phyloP scores from a whole-genome alignment of 2,888 invertebrate genomes.

The Harpagoxenus sublaevis region DNA sequence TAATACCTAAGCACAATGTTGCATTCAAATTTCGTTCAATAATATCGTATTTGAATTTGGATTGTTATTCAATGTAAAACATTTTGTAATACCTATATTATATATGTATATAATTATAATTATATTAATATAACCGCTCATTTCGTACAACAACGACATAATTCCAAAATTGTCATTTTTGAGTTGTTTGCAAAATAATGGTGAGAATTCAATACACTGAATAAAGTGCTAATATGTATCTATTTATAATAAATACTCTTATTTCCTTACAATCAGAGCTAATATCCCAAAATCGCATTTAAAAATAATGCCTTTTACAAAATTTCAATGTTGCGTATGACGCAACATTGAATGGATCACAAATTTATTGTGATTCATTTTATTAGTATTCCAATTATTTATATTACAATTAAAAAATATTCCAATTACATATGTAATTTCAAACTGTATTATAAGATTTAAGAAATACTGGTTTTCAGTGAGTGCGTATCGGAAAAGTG shows the following conservation, averaged over 20 bases:
- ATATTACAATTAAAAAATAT: constrained; percentile 8
- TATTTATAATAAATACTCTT: not conserved
- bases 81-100: too few species aligned
- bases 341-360: too few species aligned
- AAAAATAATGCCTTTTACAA: not conserved
- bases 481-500: not conserved
- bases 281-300: not conserved
- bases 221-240: not conserved
- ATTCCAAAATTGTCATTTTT: not conserved
- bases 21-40: not conserved
- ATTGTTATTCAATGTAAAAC: not conserved
- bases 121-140: not conserved
- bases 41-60: constrained; percentile 15
- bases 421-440: not conserved
- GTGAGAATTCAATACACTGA: not conserved
- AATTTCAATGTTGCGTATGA: not conserved
- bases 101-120: not conserved
- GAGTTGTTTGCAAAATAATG: not conserved
- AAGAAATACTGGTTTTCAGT: not conserved
- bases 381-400: not conserved
- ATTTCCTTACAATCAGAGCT: not conserved
- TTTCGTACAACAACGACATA: not conserved
- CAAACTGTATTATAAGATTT: not conserved
- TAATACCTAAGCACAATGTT: not conserved
- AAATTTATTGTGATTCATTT: not conserved